These are phyloP conservation scores for Vulpes ferrilata DNA, from an alignment of 2,113 vertebrate species.

Conservation along the genomic window DNA sequence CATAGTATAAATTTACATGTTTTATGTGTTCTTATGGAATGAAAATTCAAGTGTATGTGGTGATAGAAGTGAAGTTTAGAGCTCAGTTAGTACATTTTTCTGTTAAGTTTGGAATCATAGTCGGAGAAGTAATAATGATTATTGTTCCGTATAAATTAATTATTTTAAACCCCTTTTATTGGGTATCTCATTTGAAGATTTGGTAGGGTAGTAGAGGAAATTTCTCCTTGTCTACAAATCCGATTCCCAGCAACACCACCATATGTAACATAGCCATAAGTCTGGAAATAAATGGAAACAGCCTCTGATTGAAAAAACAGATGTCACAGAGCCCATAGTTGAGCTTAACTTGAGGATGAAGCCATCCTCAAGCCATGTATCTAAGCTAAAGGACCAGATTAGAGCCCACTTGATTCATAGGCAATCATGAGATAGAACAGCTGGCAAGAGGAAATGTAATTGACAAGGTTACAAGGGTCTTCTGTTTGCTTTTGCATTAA, in stretches of 20 bases:
- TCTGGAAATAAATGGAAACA: slow-evolving; percentile 51
- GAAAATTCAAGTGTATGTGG: neutral
- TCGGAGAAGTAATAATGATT: neutral
- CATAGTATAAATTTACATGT: neutral
- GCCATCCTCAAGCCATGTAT: slow-evolving; percentile 48
- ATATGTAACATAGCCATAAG: neutral
- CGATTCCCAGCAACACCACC: neutral
- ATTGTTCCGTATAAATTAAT: neutral
- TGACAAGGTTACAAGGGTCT: neutral
- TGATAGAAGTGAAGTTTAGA: neutral
- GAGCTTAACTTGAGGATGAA: slow-evolving; percentile 53
- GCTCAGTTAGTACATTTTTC: neutral
- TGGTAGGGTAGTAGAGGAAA: neutral
- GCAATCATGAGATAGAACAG: neutral
- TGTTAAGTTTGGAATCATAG: slow-evolving; percentile 1
- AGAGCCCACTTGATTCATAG: neutral
- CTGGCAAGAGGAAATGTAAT: neutral
- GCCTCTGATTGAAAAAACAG: slow-evolving; percentile 35
- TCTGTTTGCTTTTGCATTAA: neutral
- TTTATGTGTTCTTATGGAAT: neutral
- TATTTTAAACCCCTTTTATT: neutral
- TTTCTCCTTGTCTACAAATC: neutral
- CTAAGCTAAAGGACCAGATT: slow-evolving; percentile 47
- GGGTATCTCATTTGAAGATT: neutral
- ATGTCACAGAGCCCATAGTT: slow-evolving; percentile 28